Evolutionary conservation across 2,888 invertebrate genomes (phyloP).

Genomic region (Alitta virens): DNA sequence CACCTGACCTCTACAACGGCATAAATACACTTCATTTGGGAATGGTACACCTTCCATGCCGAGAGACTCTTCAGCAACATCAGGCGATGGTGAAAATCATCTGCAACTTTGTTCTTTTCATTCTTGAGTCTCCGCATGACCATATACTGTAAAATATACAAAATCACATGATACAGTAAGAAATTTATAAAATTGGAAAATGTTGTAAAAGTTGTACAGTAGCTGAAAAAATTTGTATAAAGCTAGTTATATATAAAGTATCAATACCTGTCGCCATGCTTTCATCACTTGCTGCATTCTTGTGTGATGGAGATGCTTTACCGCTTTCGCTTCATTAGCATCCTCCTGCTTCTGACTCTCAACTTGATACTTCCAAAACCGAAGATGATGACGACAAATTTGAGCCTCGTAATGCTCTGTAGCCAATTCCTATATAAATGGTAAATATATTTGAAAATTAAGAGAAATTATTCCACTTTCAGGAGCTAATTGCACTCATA

Average conservation of each 20-base stretch:
- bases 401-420: conserved; percentile 10
- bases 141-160: conserved; percentile 2
- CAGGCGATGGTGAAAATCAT: no score
- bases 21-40: not conserved
- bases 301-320: not conserved
- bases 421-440: conserved; percentile 12
- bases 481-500: no score
- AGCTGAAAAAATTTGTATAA: not conserved
- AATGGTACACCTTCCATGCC: conserved; percentile 3
- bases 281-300: not conserved
- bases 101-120: not conserved
- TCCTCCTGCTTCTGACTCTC: not conserved
- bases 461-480: no score
- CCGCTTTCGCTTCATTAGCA: not conserved
- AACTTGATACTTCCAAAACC: not conserved
- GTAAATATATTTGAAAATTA: no score
- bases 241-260: not conserved
- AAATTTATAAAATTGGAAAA: no score
- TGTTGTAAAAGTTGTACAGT: not conserved
- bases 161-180: no score
- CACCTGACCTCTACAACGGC: not conserved
- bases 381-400: not conserved
- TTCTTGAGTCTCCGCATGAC: not conserved
- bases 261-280: conserved; percentile 8
- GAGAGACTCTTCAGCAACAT: not conserved